These are phyloP conservation scores for Aphaenogaster floridana DNA, from an alignment of 1,140 invertebrate species.

Conservation along the genomic window DNA sequence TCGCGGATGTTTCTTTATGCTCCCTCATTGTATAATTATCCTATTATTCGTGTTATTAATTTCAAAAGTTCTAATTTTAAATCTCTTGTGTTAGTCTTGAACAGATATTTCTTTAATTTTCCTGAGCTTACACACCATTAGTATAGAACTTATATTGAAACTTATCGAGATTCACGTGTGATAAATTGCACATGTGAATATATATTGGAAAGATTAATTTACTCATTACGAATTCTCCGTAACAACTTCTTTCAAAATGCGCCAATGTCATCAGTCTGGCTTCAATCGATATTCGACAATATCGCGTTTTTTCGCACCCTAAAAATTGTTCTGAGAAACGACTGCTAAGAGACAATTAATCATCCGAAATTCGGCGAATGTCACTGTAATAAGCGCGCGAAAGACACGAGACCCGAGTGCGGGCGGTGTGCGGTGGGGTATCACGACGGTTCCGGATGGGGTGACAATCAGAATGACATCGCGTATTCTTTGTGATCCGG, in stretches of 20 bases:
- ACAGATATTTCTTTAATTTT: not conserved
- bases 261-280: not conserved
- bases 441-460: constrained; percentile 66
- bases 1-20: not conserved
- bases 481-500: constrained; percentile 73
- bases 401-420: constrained; percentile 13
- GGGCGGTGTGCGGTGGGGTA: constrained; percentile 5
- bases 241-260: not conserved
- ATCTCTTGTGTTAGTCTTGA: not conserved
- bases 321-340: constrained; percentile 65
- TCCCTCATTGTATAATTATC: not conserved
- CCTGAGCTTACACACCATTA: not conserved
- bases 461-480: constrained; percentile 77
- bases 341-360: constrained; percentile 68
- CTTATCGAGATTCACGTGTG: not conserved
- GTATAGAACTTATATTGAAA: not conserved
- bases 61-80: not conserved
- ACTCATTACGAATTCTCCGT: not conserved
- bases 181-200: not conserved
- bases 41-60: not conserved
- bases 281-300: constrained; percentile 68
- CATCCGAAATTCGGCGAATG: constrained; percentile 56
- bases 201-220: not conserved
- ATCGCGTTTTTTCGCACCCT: constrained; percentile 50
- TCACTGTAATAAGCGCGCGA: constrained; percentile 68